Base-by-base conservation (phyloP, 2,888 invertebrate species). In the Agrochola litura region DNA sequence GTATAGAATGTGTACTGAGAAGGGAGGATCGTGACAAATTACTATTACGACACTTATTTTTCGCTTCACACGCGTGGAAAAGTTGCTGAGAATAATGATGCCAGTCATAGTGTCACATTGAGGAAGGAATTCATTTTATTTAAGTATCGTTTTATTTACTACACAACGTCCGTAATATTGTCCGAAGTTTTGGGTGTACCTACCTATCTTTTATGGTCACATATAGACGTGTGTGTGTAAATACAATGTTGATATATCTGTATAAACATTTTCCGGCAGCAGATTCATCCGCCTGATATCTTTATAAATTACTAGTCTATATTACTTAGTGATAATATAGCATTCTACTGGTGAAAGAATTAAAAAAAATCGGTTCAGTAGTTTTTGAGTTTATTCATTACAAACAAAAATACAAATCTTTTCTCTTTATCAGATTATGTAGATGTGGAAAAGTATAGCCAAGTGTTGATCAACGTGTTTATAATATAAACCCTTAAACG, bases 1-100 rank as follows among this genome's bases (percentile, higher is more conserved):
- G 66, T 68, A 73, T 69, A 76, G 61, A 64, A 78, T 41, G 70
- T 71, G 43, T 75, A 64, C 67, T 77, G 75, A 61, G 75, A 70
- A 86, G 79, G 78, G 73, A 76, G 79, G 73, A 82, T 81, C 86
- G 84, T 87, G 88, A 87, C 84, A 87, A 87, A 87, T 87, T 84
- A 82, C 84, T 87, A 86, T 86, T 84, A 82, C 86, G 79, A 84
- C 82, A 86, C 87, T 87, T 87, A 87, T 87, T 87, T 87, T 84
- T 86, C 86, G 86, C 87, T 87, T 86, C 84, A 84, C 77, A 87
- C 82, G 78, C 81, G 80, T 82, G 82, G 80, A 78, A 81, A 84
- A 79, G 79, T 81, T 84, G 66, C 78, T 52, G 76, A 84, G 81
- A 87, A 86, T 87, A 85, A 84, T 86, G 84, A 82, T 86, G 84